phyloP scores from a whole-genome alignment of 2,888 invertebrate species.

The Nemotelus nigrinus region DNA sequence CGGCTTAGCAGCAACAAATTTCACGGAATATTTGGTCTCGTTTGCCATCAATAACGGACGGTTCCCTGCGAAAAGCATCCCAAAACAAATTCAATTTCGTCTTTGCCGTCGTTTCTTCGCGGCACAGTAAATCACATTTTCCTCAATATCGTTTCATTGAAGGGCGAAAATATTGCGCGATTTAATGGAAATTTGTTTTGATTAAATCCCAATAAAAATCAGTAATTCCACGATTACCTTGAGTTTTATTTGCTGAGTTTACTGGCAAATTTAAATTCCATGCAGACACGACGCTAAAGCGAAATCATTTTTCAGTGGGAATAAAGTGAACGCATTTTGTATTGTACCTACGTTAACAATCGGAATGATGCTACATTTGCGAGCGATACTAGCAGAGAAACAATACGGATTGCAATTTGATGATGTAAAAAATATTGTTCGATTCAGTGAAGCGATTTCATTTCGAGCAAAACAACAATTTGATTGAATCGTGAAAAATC shows the following conservation, averaged over 20 bases:
- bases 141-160: not conserved
- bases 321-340: not conserved
- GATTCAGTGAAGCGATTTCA: no score
- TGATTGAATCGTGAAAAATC: no score
- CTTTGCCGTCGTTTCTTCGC: no score
- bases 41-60: not conserved
- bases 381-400: no score
- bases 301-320: not conserved
- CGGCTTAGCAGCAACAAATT: slow-evolving; percentile 38
- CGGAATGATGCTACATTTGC: no score
- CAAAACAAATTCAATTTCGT: no score
- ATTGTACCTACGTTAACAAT: not conserved
- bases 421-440: no score
- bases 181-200: slow-evolving; percentile 37
- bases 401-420: no score
- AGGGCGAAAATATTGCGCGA: slow-evolving; percentile 2
- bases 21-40: slow-evolving; percentile 10
- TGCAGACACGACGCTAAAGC: not conserved
- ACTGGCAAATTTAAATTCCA: slow-evolving; percentile 15
- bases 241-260: slow-evolving; percentile 17
- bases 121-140: not conserved
- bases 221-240: slow-evolving; percentile 33
- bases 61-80: not conserved
- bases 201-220: slow-evolving; percentile 36
- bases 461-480: no score